Evolutionary conservation across 2,113 vertebrate species (phyloP).

Genomic region (Epinephelus lanceolatus): DNA sequence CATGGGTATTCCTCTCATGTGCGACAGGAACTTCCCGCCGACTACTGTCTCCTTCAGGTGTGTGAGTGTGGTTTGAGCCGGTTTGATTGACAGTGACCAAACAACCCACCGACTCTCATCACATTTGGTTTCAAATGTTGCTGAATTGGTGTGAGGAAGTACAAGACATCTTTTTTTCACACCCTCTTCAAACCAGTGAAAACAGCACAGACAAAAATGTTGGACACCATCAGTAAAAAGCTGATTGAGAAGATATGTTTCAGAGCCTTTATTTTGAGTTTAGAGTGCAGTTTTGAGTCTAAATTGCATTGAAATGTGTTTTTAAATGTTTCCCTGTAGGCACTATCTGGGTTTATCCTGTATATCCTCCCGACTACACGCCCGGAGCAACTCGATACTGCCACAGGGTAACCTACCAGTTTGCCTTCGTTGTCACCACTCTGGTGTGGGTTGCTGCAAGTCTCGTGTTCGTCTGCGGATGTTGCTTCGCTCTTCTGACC

Average conservation of each 20-base stretch:
- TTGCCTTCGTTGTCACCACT: conserved; percentile 70
- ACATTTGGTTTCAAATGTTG: neutral
- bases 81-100: neutral
- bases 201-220: neutral
- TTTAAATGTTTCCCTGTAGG: conserved; percentile 50
- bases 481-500: conserved; percentile 28
- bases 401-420: conserved; percentile 63
- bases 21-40: too few relatives aligned
- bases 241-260: neutral
- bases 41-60: neutral
- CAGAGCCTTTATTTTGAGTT: neutral
- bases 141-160: neutral
- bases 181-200: neutral
- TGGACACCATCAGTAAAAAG: neutral
- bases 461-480: conserved; percentile 1
- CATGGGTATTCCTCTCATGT: too few relatives aligned
- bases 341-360: conserved; percentile 64
- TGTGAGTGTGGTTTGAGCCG: neutral
- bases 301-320: neutral
- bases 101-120: neutral
- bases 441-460: conserved; percentile 40
- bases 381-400: conserved; percentile 38
- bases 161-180: neutral
- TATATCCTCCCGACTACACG: conserved; percentile 67
- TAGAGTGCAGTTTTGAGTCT: neutral